Base-by-base conservation (phyloP, 53 echinoderm and acorn worm species). In the Holothuria leucospilota region DNA sequence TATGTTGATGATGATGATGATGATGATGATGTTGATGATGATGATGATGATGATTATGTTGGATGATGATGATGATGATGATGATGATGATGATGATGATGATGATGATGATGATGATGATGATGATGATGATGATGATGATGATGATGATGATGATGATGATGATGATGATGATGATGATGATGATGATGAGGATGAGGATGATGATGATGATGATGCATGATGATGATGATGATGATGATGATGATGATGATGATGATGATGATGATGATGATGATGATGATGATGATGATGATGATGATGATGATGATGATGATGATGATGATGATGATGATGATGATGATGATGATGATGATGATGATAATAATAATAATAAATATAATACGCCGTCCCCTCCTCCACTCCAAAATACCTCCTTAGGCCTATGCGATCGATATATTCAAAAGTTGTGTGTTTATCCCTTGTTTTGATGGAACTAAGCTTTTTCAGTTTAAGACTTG, bases 1-100 rank as follows among this genome's bases (percentile, higher is more conserved):
- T 64, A 66, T 64, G 65, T 46, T 61, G 63, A 46, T 83, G 51
- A 64, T 66, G 40, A 63, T 83, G 67, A 61, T 61, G 62, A 61
- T 61, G 62, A 20, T 61, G 62, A 61, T 61, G 62, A 61, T 61
- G 62, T 20, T 59, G 62, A 81, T 61, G 80, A 0, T 56, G 3
- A 26, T 79, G 26, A 4, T 59, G 59, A 3, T 79, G n/a, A n/a
- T n/a, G n/a, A n/a, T n/a, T n/a, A n/a, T n/a, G n/a, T n/a, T n/a
- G n/a, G n/a, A n/a, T n/a, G n/a, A n/a, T n/a, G n/a, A 60, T 20
- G 13, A 0, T 34, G 39, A 39, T 26, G 18, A n/a, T n/a, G n/a
- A n/a, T 61, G 63, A 46, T 83, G 51, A 64, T 66, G 40, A 63
- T 83, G 67, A 61, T 62, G 63, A 62, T 62, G 63, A 24, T 62